phyloP scores from a whole-genome alignment of 2,113 vertebrate species.

The Pseudorasbora parva region DNA sequence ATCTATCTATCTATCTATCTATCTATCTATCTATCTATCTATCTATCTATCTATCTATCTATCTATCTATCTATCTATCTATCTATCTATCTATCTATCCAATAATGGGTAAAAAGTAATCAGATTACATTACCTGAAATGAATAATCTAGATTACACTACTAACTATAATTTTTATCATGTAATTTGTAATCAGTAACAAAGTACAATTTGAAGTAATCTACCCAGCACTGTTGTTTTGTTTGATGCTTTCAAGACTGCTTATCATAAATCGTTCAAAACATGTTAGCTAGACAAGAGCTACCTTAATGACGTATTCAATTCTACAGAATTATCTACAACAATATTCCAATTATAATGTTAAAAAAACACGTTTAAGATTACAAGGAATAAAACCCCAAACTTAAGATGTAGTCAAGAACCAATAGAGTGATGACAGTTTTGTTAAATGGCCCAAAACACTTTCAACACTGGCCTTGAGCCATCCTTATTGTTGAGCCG shows the following conservation, averaged over 20 bases:
- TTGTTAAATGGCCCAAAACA: not conserved
- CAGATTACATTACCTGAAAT: too few species aligned
- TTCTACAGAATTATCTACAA: not conserved
- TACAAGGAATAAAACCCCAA: not conserved
- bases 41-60: too few species aligned
- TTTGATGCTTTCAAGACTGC: not conserved
- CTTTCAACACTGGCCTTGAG: not conserved
- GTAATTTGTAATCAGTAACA: too few species aligned
- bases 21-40: too few species aligned
- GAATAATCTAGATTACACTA: too few species aligned
- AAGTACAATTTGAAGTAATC: too few species aligned
- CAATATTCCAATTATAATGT: not conserved
- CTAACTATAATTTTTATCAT: too few species aligned
- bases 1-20: too few species aligned
- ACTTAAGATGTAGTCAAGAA: not conserved
- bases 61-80: too few species aligned
- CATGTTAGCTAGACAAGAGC: not conserved
- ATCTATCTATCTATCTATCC: fast-evolving
- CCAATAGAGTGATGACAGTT: not conserved
- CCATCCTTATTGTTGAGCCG: not conserved
- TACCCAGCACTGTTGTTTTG: not conserved
- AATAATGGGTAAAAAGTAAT: not conserved
- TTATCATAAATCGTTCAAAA: not conserved
- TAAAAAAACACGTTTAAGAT: not conserved
- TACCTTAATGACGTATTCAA: not conserved